Conservation (phyloP, 2,113 vertebrate species). For the Hippocampus mohnikei region DNA sequence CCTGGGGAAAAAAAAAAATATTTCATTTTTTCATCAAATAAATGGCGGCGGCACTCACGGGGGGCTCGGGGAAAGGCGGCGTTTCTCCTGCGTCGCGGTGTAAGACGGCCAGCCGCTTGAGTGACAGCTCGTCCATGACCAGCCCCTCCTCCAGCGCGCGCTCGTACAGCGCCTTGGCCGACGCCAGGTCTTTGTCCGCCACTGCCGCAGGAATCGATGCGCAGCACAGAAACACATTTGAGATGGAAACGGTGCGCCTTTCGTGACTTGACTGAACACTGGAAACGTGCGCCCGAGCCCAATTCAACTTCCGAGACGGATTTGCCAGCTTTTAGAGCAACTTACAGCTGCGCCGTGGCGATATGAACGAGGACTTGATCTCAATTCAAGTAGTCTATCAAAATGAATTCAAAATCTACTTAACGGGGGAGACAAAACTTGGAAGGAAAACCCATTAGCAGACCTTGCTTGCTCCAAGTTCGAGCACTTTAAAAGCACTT, state of each 20-base stretch:
- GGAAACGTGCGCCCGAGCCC: not conserved
- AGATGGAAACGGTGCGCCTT: not conserved
- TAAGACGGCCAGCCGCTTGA: constrained; percentile 84
- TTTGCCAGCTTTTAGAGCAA: not conserved
- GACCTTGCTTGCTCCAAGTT: not conserved
- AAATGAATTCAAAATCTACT: not conserved
- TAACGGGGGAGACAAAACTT: not conserved
- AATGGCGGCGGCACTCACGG: constrained; percentile 74
- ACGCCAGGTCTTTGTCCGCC: constrained; percentile 74
- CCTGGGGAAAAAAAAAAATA: no score
- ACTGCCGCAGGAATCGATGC: constrained; percentile 53
- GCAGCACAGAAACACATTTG: not conserved
- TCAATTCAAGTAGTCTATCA: not conserved
- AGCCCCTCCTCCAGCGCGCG: constrained; percentile 71
- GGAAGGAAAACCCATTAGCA: constrained; percentile 3
- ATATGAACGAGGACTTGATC: not conserved
- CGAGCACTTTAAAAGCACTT: constrained; percentile 4
- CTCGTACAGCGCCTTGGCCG: constrained; percentile 79
- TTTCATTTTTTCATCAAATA: not conserved
- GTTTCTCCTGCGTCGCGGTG: constrained; percentile 77
- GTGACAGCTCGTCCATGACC: constrained; percentile 69
- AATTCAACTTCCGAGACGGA: not conserved
- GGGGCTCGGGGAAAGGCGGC: constrained; percentile 85
- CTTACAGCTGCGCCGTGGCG: not conserved
- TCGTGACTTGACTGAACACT: not conserved